Percentiles rank a stretch among this genome's conserved stretches.
Evolutionary conservation across 1,140 invertebrate genomes (phyloP).

Genomic region (Drosophila willistoni): DNA sequence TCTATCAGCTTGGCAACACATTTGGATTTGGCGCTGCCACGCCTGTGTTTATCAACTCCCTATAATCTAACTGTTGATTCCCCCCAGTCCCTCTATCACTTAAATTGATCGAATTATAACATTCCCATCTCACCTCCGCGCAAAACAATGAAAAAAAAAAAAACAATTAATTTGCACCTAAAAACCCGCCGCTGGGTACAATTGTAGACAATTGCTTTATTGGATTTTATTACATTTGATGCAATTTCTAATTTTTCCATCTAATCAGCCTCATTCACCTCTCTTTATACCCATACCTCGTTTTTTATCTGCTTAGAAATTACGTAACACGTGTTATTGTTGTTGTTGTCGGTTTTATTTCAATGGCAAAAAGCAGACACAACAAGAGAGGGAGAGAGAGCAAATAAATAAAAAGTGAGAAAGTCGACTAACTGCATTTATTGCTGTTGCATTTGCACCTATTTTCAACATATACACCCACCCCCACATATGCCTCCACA

Average conservation of each 20-base stretch:
- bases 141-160: too few species aligned
- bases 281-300: too few species aligned
- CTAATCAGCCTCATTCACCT: neutral
- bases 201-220: too few species aligned
- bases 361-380: constrained; percentile 12
- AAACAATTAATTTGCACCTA: too few species aligned
- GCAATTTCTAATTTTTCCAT: constrained; percentile 24
- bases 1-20: neutral
- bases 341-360: constrained; percentile 14
- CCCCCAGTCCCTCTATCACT: neutral
- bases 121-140: too few species aligned
- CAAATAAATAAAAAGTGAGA: neutral
- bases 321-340: constrained; percentile 71
- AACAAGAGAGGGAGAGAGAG: neutral
- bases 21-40: neutral
- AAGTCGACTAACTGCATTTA: too few species aligned
- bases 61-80: neutral
- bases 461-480: too few species aligned
- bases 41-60: constrained; percentile 36
- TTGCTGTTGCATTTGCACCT: too few species aligned
- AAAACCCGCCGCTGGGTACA: too few species aligned
- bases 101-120: too few species aligned
- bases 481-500: too few species aligned
- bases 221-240: constrained; percentile 40
- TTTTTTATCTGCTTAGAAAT: constrained; percentile 42